Evolutionary conservation across 2,888 invertebrate genomes (phyloP).

Genomic region (Euclidia mi): DNA sequence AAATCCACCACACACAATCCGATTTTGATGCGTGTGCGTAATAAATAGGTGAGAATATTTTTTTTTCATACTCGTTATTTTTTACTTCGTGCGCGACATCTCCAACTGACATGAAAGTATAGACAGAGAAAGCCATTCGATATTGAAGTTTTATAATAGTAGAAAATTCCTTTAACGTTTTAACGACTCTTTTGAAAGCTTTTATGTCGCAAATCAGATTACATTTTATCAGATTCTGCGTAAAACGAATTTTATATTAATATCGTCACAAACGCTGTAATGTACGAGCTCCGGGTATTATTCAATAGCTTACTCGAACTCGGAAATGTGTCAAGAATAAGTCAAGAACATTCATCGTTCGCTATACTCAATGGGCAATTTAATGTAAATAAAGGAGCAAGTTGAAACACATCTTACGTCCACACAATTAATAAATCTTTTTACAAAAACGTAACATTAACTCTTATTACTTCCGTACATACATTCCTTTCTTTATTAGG

Average conservation of each 20-base stretch:
- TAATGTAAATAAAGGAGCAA: not conserved
- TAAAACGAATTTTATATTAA: too few relatives aligned
- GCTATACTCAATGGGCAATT: too few relatives aligned
- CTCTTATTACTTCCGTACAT: slow-evolving; percentile 16
- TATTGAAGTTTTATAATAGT: not conserved
- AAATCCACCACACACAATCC: too few relatives aligned
- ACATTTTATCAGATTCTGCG: too few relatives aligned
- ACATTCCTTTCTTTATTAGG: slow-evolving; percentile 12
- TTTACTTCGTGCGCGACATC: slow-evolving; percentile 1
- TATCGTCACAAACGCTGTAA: too few relatives aligned
- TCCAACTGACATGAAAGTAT: not conserved
- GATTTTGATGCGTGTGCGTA: slow-evolving; percentile 25
- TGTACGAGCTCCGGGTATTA: too few relatives aligned
- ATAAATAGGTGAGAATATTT: slow-evolving; percentile 6
- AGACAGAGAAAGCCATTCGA: not conserved
- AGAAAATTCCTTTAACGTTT: too few relatives aligned
- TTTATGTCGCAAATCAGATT: too few relatives aligned
- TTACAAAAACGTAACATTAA: slow-evolving; percentile 10
- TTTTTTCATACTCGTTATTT: slow-evolving; percentile 7
- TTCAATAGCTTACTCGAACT: too few relatives aligned
- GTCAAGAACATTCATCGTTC: too few relatives aligned
- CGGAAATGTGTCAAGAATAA: too few relatives aligned
- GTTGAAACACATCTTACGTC: not conserved
- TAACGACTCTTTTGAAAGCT: too few relatives aligned
- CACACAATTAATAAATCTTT: slow-evolving; percentile 10